Conservation (phyloP, 2,797 vertebrate species). For the Helarctos malayanus region DNA sequence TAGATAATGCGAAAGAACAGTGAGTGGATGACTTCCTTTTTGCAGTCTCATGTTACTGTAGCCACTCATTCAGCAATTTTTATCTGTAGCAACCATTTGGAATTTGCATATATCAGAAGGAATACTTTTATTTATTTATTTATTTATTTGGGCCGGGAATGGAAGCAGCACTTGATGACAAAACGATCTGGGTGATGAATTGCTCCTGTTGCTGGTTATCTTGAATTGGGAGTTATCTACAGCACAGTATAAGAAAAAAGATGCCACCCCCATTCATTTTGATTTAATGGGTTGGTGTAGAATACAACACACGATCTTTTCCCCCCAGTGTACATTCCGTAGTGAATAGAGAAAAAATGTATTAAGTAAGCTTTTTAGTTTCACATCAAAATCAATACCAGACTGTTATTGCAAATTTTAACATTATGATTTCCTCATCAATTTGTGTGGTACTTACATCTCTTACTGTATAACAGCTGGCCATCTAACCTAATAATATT, state of each 20-base stretch:
- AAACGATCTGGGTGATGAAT: slow-evolving; percentile 48
- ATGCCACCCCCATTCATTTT: neutral
- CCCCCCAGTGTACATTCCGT: neutral
- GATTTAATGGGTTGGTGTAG: neutral
- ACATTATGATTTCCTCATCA: slow-evolving; percentile 61
- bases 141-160: slow-evolving; percentile 45
- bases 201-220: slow-evolving; percentile 51
- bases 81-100: slow-evolving; percentile 61
- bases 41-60: neutral
- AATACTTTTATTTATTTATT: slow-evolving; percentile 56
- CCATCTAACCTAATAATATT: neutral
- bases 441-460: slow-evolving; percentile 7
- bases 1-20: slow-evolving; percentile 8
- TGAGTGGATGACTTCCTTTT: neutral
- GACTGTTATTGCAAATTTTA: slow-evolving; percentile 18
- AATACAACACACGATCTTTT: slow-evolving; percentile 6
- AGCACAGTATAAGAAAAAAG: neutral
- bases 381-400: slow-evolving; percentile 69
- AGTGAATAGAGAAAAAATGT: slow-evolving; percentile 8
- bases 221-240: neutral
- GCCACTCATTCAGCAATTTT: slow-evolving; percentile 20
- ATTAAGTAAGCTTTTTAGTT: slow-evolving; percentile 59
- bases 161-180: slow-evolving; percentile 54
- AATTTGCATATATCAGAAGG: slow-evolving; percentile 62
- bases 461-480: neutral